Conservation (phyloP, 1,140 invertebrate genomes). For the Chymomyza costata region DNA sequence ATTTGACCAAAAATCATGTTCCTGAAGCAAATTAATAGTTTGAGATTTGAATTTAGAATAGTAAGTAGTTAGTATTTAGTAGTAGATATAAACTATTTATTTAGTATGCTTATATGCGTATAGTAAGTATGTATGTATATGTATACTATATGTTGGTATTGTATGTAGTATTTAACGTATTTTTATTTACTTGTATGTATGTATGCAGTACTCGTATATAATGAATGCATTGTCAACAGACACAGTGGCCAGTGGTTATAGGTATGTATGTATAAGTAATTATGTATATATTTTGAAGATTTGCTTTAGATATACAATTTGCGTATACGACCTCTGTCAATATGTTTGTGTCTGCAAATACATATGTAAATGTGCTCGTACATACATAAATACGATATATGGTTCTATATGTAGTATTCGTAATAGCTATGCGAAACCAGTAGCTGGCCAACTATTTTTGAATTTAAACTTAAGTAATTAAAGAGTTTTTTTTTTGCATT, state of each 20-base stretch:
- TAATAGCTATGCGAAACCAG: conserved; percentile 51
- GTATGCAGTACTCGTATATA: conserved; percentile 11
- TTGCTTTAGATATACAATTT: no score
- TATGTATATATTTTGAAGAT: no score
- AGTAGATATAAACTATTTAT: background rate
- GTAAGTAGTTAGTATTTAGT: no score
- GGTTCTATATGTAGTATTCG: background rate
- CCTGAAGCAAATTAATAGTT: no score
- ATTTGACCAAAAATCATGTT: background rate
- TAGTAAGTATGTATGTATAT: conserved; percentile 14
- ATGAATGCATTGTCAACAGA: no score
- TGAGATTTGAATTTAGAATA: no score
- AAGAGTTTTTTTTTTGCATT: no score
- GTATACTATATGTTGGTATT: conserved; percentile 29
- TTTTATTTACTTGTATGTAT: conserved; percentile 32
- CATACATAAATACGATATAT: conserved; percentile 2
- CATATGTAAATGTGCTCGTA: no score
- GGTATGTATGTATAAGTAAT: no score
- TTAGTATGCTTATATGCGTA: conserved; percentile 8
- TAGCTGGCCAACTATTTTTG: conserved; percentile 57
- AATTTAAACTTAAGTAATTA: conserved; percentile 27
- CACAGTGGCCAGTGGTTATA: no score
- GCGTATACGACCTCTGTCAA: no score
- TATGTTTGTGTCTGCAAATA: no score
- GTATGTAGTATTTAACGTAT: conserved; percentile 28